A percentile compares a stretch with the other conserved stretches of the same genome.
These are phyloP conservation scores for Monoplex corrugatus DNA, from an alignment of 2,888 invertebrate genomes.

Conservation along the genomic window DNA sequence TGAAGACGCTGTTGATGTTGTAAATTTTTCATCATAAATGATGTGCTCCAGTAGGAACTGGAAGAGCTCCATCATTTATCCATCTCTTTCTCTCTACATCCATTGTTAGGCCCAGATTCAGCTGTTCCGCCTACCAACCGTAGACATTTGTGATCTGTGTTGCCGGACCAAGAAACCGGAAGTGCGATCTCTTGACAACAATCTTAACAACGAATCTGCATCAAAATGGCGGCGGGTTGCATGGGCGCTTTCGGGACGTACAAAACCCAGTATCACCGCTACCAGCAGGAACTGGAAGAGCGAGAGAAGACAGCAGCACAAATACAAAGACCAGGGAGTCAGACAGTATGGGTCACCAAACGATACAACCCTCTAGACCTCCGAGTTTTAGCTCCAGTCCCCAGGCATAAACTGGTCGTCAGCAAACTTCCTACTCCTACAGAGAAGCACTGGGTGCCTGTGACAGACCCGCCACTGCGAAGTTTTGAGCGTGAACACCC, in stretches of 20 bases:
- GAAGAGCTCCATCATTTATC: not conserved
- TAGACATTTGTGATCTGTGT: not conserved
- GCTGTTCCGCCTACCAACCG: too few relatives aligned
- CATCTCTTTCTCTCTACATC: too few relatives aligned
- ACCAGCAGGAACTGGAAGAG: slow-evolving; percentile 65
- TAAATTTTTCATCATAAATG: not conserved
- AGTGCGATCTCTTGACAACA: slow-evolving; percentile 31
- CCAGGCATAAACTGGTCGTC: slow-evolving; percentile 74
- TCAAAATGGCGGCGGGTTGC: slow-evolving; percentile 72
- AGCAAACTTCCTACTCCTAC: slow-evolving; percentile 64
- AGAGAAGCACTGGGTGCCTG: slow-evolving; percentile 69
- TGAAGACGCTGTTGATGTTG: not conserved
- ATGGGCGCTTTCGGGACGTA: slow-evolving; percentile 74
- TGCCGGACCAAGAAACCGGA: not conserved
- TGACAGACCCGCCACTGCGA: slow-evolving; percentile 65
- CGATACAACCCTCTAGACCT: slow-evolving; percentile 76
- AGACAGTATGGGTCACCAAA: slow-evolving; percentile 78
- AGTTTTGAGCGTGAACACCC: slow-evolving; percentile 65
- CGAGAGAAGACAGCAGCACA: slow-evolving; percentile 55
- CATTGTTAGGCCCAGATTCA: not conserved
- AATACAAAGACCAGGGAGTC: slow-evolving; percentile 43
- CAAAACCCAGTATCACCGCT: slow-evolving; percentile 69
- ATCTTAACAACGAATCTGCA: slow-evolving; percentile 43
- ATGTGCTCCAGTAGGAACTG: not conserved
- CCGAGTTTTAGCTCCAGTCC: slow-evolving; percentile 74